Evolutionary conservation across 2,888 invertebrate species (phyloP), one percentile per base, ranked within the genome.

Genomic region (Dysmachus trigonus): DNA sequence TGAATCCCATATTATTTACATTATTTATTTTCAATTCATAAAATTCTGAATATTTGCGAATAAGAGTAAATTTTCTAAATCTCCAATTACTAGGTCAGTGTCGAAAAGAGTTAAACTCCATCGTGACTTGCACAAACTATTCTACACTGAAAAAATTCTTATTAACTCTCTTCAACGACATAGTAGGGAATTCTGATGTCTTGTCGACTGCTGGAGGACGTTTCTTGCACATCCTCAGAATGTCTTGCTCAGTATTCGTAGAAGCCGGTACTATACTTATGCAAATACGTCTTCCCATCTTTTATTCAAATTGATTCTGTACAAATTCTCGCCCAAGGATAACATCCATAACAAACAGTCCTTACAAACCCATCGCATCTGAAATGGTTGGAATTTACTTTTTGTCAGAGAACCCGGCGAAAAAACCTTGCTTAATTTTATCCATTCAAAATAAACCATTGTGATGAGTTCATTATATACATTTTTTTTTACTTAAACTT

Each of bases 401-500:
- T 51, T 62, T 18, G n/a, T 62, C 18, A 62, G 27, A 27, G n/a
- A 62, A 22, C 18, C 62, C 27, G 22, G 8, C 18, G 27, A 62
- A 27, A 41, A 62, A 62, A 62, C 27, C 62, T 62, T 22, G 22
- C 62, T 62, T 62, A 62, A 62, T 62, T 62, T 62, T 62, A 62
- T 73, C n/a, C 73, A 33, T 73, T 73, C 73, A 73, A 73, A 31
- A 73, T 73, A 73, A 73, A 73, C 35, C 73, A 31, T 73, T 73
- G 73, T 33, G 73, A 73, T 33, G 31, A 73, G 15, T 30, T 51
- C 15, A 81, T 27, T 53, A 51, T 47, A 35, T 7, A 41, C 13
- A 38, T 38, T 41, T 27, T 85, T 85, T 79, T 82, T 85, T 73
- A 33, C 62, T 62, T 62, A 27, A 27, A 62, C 62, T 85, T 84